phyloP scores from a whole-genome alignment of 2,113 vertebrate species.

The Paralichthys olivaceus region DNA sequence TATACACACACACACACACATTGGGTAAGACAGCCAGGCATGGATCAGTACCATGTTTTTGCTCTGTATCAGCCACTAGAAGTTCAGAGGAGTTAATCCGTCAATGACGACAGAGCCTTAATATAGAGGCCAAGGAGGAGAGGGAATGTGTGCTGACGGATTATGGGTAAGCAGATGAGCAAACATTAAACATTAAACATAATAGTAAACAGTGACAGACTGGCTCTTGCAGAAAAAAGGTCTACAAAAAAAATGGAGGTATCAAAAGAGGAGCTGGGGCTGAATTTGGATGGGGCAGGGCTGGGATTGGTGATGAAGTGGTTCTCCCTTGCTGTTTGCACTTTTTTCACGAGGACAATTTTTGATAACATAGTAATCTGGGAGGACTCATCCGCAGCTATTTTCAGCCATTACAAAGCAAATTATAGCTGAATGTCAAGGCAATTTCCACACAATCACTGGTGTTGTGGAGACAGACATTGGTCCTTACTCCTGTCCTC shows the following conservation, averaged over 20 bases:
- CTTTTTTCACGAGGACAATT: slow-evolving; percentile 54
- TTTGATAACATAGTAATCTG: slow-evolving; percentile 69
- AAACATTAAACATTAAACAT: slow-evolving; percentile 69
- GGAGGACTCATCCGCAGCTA: slow-evolving; percentile 60
- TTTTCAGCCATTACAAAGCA: slow-evolving; percentile 74
- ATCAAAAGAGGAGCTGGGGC: slow-evolving; percentile 9
- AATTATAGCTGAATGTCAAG: slow-evolving; percentile 73
- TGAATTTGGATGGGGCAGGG: slow-evolving; percentile 5
- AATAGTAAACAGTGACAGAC: slow-evolving; percentile 68
- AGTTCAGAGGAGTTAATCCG: slow-evolving; percentile 71
- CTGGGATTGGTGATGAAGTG: slow-evolving; percentile 18
- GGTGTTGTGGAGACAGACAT: slow-evolving; percentile 60
- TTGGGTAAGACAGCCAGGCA: slow-evolving; percentile 41
- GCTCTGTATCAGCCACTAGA: slow-evolving; percentile 42
- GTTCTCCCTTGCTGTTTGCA: slow-evolving; percentile 56
- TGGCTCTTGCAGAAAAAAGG: background rate
- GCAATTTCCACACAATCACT: slow-evolving; percentile 75
- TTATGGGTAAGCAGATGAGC: slow-evolving; percentile 74
- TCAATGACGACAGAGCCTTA: slow-evolving; percentile 60
- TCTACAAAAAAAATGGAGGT: background rate
- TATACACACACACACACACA: background rate
- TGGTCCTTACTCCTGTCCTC: slow-evolving; percentile 43
- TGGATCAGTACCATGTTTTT: slow-evolving; percentile 50
- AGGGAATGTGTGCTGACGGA: slow-evolving; percentile 65
- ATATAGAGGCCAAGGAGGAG: slow-evolving; percentile 62